A percentile compares a stretch with the other conserved stretches of the same genome.
These are phyloP conservation scores for Aporophyla nigra DNA, from an alignment of 2,888 invertebrate genomes.

Conservation along the genomic window DNA sequence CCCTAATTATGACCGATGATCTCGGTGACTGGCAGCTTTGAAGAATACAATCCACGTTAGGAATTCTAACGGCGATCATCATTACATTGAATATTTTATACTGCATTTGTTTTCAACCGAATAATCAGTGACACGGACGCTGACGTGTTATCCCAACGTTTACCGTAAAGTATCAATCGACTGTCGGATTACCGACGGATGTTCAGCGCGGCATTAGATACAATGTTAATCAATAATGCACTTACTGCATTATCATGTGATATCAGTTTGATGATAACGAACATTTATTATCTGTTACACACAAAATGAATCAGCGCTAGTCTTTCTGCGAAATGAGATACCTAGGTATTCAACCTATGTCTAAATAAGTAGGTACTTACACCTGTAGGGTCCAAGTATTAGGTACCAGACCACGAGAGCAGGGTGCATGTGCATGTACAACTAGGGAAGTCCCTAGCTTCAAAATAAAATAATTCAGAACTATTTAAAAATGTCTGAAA, in stretches of 20 bases:
- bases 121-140: no score
- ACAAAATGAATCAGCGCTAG: not conserved
- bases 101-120: not conserved
- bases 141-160: not conserved
- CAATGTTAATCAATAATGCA: conserved; percentile 6
- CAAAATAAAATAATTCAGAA: no score
- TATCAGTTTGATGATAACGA: conserved; percentile 9
- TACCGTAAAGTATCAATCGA: not conserved
- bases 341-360: not conserved
- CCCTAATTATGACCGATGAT: not conserved
- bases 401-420: no score
- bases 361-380: no score
- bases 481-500: no score
- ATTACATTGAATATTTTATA: not conserved
- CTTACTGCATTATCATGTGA: conserved; percentile 9
- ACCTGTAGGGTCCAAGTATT: no score
- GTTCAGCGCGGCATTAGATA: not conserved
- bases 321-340: not conserved
- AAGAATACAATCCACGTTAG: not conserved
- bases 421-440: no score
- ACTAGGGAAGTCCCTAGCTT: no score
- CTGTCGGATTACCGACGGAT: no score
- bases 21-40: not conserved
- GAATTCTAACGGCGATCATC: not conserved
- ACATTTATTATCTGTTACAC: not conserved